Conservation (phyloP, 2,797 vertebrate species). For the Chaunax sp. region DNA sequence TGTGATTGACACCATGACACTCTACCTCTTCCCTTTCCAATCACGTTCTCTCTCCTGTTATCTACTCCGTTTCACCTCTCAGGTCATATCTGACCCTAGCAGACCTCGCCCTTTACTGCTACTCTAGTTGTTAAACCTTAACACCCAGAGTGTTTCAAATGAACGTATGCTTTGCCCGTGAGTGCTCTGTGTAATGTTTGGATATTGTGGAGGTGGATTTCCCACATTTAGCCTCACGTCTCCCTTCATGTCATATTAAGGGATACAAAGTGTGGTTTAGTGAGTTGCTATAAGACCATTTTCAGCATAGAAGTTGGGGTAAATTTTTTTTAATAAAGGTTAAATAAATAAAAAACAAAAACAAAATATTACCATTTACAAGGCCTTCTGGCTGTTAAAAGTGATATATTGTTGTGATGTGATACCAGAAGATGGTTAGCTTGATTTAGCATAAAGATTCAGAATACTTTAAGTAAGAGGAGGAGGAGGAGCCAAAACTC, state of each 20-base stretch:
- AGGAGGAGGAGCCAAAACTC: too few species aligned
- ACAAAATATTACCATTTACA: too few species aligned
- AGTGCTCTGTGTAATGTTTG: not conserved
- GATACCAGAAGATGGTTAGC: not conserved
- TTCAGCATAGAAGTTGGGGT: not conserved
- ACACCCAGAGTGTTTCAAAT: constrained; percentile 19
- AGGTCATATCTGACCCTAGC: constrained; percentile 26
- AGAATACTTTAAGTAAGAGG: too few species aligned
- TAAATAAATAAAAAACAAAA: too few species aligned
- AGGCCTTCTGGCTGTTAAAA: not conserved
- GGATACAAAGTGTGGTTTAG: not conserved
- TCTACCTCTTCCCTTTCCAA: not conserved
- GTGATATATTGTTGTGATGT: not conserved
- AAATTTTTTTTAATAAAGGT: not conserved
- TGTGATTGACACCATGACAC: constrained; percentile 16
- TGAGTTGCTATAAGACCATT: not conserved
- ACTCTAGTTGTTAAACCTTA: constrained; percentile 10
- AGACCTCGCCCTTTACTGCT: constrained; percentile 12
- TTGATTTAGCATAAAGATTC: not conserved
- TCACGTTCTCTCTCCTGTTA: constrained; percentile 9
- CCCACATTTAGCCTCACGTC: not conserved
- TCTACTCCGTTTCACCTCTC: constrained; percentile 11
- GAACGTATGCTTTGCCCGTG: not conserved
- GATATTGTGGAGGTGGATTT: constrained; percentile 5
- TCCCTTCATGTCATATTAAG: not conserved